Conservation (phyloP, 1,140 invertebrate species). For the Whitmania pigra region DNA sequence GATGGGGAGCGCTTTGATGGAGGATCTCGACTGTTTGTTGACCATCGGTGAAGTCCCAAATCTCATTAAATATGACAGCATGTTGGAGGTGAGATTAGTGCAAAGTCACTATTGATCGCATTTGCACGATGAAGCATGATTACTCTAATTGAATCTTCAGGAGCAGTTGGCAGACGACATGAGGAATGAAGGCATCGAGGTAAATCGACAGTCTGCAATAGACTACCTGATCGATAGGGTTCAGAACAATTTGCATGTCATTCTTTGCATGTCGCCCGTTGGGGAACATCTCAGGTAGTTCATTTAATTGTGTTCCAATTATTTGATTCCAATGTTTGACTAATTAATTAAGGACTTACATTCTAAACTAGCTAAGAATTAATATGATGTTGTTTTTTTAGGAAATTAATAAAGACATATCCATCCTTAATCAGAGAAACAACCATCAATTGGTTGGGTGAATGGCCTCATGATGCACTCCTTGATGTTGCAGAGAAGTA, state of each 20-base stretch:
- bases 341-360: not conserved
- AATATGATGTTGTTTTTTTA: slow-evolving; percentile 27
- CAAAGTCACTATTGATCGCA: too few species aligned
- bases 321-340: not conserved
- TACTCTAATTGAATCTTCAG: too few species aligned
- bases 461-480: slow-evolving; percentile 72
- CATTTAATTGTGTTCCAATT: not conserved
- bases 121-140: too few species aligned
- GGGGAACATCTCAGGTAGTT: slow-evolving; percentile 53
- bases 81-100: slow-evolving; percentile 38
- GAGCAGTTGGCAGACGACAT: slow-evolving; percentile 52
- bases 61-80: slow-evolving; percentile 41
- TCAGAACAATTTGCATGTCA: slow-evolving; percentile 61
- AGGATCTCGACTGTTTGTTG: slow-evolving; percentile 43
- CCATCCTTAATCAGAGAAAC: slow-evolving; percentile 69
- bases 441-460: slow-evolving; percentile 74
- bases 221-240: slow-evolving; percentile 63
- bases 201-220: slow-evolving; percentile 53
- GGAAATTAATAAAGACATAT: slow-evolving; percentile 67
- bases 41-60: slow-evolving; percentile 44
- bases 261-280: slow-evolving; percentile 72
- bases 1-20: slow-evolving; percentile 41
- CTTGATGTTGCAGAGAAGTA: slow-evolving; percentile 55
- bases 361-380: too few species aligned
- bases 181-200: slow-evolving; percentile 51